Conservation (phyloP, 2,797 vertebrate species). For the Corythornis leucogaster region DNA sequence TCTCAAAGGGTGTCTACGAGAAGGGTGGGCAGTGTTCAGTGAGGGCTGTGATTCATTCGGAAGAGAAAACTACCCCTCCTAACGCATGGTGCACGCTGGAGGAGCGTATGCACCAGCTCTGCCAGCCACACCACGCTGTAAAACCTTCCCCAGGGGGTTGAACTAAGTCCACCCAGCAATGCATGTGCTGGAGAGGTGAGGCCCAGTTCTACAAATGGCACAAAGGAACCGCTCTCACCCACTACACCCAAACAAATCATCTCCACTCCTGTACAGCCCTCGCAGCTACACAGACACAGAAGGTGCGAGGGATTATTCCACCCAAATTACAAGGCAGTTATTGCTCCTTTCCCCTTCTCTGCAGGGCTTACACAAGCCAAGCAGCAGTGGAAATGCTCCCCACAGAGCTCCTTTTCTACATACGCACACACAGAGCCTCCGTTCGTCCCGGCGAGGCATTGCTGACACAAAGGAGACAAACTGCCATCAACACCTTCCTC, state of each 20-base stretch:
- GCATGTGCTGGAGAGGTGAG: not conserved
- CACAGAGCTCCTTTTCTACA: conserved; percentile 12
- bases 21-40: conserved; percentile 56
- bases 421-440: not conserved
- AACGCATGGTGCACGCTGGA: not conserved
- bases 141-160: not conserved
- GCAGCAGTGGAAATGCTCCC: not conserved
- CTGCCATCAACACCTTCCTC: conserved; percentile 60
- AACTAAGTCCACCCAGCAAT: not conserved
- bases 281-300: conserved; percentile 55
- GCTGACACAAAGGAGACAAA: conserved; percentile 63
- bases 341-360: conserved; percentile 55
- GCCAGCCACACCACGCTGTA: not conserved
- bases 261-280: conserved; percentile 31
- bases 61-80: conserved; percentile 29
- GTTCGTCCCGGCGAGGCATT: conserved; percentile 17
- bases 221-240: conserved; percentile 34
- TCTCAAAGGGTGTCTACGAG: conserved; percentile 62
- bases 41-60: conserved; percentile 32
- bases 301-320: conserved; percentile 64
- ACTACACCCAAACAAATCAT: conserved; percentile 56
- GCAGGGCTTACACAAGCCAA: conserved; percentile 29
- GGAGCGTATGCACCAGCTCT: not conserved
- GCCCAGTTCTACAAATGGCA: not conserved
- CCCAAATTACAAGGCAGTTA: conserved; percentile 50